Evolutionary conservation across 1,140 invertebrate genomes (phyloP), one percentile per base, ranked within the genome.

Genomic region (Galleria mellonella): DNA sequence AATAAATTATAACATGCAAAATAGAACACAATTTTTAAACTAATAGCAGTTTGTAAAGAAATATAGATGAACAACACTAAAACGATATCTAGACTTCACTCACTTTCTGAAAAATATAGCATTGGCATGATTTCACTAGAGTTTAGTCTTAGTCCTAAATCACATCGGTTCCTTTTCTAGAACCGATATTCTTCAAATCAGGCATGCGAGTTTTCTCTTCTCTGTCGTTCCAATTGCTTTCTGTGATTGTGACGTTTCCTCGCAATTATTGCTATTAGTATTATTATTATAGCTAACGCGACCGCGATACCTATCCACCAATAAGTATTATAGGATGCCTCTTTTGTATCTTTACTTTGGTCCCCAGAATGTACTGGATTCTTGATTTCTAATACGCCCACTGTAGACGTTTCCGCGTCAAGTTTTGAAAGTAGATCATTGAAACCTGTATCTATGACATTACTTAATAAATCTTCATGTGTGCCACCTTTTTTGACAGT

Each of bases 131-230:
- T 60, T 64, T 63, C 64, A 74, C 66, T 75, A 68, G 43, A 36
- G 58, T 53, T 51, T 55, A 51, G 33, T 58, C 36, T 57, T 36
- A 42, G 40, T 30, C 32, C 9, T 23, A 23, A 6, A 37, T 32
- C 13, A 48, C 56, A 78, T 72, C 74, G 77, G 69, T 56, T 64
- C 61, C 41, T 17, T 13, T 48, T 57, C 61, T 85, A 85, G 72
- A 85, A 85, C 82, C 82, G 82, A 76, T 85, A 85, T 59, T 85
- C 82, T 53, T 83, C 82, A 67, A 76, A 85, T 85, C 82, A 85
- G 62, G 82, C 77, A 63, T 61, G 62, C 35, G 76, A 48, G 41
- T 72, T 76, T 15, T 77, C 69, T 51, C 72, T 64, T 58, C 77
- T 72, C 43, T 83, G 73, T 50, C 64, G 72, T 42, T 85, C 82